phyloP scores from a whole-genome alignment of 2,888 invertebrate species.

The Hydroisotoma schaefferi region DNA sequence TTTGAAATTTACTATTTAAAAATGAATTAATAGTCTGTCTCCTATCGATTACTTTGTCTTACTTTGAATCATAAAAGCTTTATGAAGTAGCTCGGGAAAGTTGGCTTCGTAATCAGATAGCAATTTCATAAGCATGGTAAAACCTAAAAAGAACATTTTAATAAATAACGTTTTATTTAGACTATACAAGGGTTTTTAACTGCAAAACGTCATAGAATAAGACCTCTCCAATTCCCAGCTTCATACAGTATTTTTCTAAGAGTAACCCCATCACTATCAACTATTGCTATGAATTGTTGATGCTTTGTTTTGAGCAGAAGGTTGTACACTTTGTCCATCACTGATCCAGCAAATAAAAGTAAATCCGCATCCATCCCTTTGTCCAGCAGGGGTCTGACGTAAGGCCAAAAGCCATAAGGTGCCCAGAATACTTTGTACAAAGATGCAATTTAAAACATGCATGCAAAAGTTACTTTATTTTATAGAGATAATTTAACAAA shows the following conservation, averaged over 20 bases:
- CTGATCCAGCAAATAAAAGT: constrained; percentile 1
- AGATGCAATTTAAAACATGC: not conserved
- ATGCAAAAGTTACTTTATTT: not conserved
- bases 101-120: not conserved
- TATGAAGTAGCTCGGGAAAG: constrained; percentile 6
- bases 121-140: not conserved
- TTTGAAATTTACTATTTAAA: not conserved
- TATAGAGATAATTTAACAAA: not conserved
- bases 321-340: constrained; percentile 6
- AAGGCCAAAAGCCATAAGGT: constrained; percentile 1
- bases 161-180: not conserved
- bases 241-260: constrained; percentile 3
- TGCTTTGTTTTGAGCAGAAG: constrained; percentile 1
- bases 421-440: constrained; percentile 2
- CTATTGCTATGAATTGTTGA: constrained; percentile 6
- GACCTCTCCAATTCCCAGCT: constrained; percentile 1
- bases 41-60: not conserved
- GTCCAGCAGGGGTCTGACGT: not conserved
- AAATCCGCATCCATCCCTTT: not conserved
- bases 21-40: not conserved
- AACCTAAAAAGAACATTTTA: not conserved
- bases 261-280: constrained; percentile 5
- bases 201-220: not conserved
- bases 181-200: not conserved
- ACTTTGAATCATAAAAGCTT: constrained; percentile 8